Conservation (phyloP, 2,888 invertebrate genomes). For the Drosophila gaucha region DNA sequence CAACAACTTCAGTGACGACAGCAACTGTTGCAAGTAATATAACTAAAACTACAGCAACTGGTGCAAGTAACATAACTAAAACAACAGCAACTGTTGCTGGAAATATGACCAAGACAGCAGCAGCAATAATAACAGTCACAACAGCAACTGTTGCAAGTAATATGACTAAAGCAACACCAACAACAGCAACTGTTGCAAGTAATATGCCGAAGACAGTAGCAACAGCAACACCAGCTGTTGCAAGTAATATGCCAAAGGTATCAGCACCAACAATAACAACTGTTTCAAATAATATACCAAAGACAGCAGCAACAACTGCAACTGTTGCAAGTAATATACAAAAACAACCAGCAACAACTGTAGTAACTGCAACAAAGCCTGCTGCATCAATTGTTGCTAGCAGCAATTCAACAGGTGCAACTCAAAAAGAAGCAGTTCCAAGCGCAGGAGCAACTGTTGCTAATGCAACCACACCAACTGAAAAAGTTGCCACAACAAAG, state of each 20-base stretch:
- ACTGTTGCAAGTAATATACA: conserved; percentile 5
- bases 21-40: not conserved
- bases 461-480: conserved; percentile 3
- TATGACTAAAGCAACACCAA: not conserved
- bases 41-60: no score
- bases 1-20: conserved; percentile 2
- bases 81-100: not conserved
- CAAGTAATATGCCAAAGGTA: not conserved
- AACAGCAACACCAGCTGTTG: not conserved
- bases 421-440: not conserved
- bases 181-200: conserved; percentile 3
- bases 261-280: not conserved
- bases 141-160: not conserved
- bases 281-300: not conserved
- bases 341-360: conserved; percentile 10
- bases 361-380: not conserved
- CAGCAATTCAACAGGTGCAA: not conserved
- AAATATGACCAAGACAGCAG: not conserved
- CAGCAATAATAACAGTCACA: not conserved
- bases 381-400: not conserved
- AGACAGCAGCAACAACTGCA: conserved; percentile 1
- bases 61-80: not conserved
- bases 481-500: conserved; percentile 7
- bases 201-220: conserved; percentile 8
- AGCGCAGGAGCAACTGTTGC: conserved; percentile 15